A percentile compares a stretch with the other conserved stretches of the same genome.
Evolutionary conservation across 2,797 vertebrate species (phyloP).

Genomic region (Hemitrygon akajei): DNA sequence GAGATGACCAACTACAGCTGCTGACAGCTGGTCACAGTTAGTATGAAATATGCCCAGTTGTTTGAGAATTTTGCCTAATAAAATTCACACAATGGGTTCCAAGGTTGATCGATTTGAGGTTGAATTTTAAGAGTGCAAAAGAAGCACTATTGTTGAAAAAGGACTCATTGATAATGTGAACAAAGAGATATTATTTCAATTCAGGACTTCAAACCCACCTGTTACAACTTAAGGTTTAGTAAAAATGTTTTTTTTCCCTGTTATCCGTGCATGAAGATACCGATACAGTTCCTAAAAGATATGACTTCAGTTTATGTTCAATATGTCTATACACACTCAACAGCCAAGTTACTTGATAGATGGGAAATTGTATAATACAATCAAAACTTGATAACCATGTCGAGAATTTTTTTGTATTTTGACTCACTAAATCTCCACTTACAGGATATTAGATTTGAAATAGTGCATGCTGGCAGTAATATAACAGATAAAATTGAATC

Average conservation of each 20-base stretch:
- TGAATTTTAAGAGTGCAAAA: background rate
- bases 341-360: background rate
- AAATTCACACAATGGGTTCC: background rate
- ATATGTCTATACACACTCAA: background rate
- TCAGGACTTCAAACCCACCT: no score
- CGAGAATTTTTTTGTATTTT: background rate
- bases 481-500: background rate
- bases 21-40: background rate
- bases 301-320: background rate
- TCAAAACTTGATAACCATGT: background rate
- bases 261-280: background rate
- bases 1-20: background rate
- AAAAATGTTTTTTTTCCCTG: no score
- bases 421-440: background rate
- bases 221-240: no score
- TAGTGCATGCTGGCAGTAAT: background rate
- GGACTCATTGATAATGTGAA: background rate
- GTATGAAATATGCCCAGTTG: background rate
- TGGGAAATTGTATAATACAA: background rate
- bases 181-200: no score
- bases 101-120: background rate
- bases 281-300: background rate
- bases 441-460: background rate
- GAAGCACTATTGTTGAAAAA: background rate
- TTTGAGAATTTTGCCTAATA: background rate